Evolutionary conservation across 2,113 vertebrate species (phyloP).

Genomic region (Dunckerocampus dactyliophorus): DNA sequence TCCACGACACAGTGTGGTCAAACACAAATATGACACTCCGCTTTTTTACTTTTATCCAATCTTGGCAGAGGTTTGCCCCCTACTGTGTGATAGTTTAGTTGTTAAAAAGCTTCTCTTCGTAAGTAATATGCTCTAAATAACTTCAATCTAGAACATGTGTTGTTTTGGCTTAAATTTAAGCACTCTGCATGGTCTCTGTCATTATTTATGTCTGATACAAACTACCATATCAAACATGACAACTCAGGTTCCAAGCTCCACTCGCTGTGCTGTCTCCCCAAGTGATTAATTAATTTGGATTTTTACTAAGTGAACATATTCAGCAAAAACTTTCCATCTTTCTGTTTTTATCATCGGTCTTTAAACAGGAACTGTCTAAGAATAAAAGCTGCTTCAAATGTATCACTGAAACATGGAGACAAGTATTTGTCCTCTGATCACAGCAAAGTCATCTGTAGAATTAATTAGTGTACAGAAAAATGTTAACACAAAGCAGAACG

Average conservation of each 20-base stretch:
- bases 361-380: constrained; percentile 50
- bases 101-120: no score
- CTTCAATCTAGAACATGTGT: constrained; percentile 21
- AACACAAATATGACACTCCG: not conserved
- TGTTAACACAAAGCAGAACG: constrained; percentile 27
- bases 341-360: constrained; percentile 37
- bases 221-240: constrained; percentile 46
- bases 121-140: not conserved
- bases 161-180: constrained; percentile 47
- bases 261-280: constrained; percentile 45
- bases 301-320: constrained; percentile 56
- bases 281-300: constrained; percentile 70
- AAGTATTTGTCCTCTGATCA: constrained; percentile 50
- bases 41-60: not conserved
- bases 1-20: not conserved
- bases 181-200: constrained; percentile 42
- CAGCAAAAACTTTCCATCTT: constrained; percentile 27
- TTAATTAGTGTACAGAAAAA: constrained; percentile 46
- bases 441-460: constrained; percentile 54
- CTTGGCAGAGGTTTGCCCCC: not conserved
- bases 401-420: constrained; percentile 35
- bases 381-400: constrained; percentile 52
- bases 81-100: not conserved
- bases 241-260: constrained; percentile 42
- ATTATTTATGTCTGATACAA: constrained; percentile 62